Evolutionary conservation across 2,797 vertebrate species (phyloP), one percentile per base, ranked within the genome.

Genomic region (Acanthopagrus latus): DNA sequence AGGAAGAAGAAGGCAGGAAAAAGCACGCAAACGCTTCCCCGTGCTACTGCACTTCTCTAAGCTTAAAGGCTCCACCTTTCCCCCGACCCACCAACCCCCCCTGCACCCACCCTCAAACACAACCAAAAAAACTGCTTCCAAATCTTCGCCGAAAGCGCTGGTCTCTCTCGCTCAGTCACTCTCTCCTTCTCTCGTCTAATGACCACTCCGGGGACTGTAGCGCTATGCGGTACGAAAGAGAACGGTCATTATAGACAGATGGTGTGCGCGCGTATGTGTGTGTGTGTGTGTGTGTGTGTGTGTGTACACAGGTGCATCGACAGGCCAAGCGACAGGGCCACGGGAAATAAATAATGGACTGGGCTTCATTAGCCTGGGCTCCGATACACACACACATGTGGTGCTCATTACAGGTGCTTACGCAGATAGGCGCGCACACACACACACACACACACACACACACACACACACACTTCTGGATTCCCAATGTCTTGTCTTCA

Each of bases 161-260:
- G 81, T 89, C 87, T 92, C 88, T 85, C 85, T 91, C 82, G 70
- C 79, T 83, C 84, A 86, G 86, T 89, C 87, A 63, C 83, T 89
- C 81, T 84, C 81, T 92, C 81, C 66, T 84, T 90, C 86, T 90
- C 81, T 81, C 80, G 75, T 92, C 92, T 96, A 96, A 96, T 95
- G 95, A 96, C 93, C 90, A 94, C 95, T 94, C 95, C 16, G 81
- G 95, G 95, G 95, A 96, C 83, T 73, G 66, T 78, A 90, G 87
- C 67, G 64, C 91, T 90, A 91, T 89, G 92, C 87, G 81, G 78
- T 78, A 87, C 64, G 81, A 86, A 89, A 88, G 82, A 92, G 90
- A 95, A 76, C 44, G 80, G 94, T 93, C 94, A 95, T 94, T 94
- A 92, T 76, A 92, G 92, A 94, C 95, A 95, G 94, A 94, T 96